These are phyloP conservation scores for Petrocephalus microphthalmus DNA, from an alignment of 2,113 vertebrate species.

Conservation along the genomic window DNA sequence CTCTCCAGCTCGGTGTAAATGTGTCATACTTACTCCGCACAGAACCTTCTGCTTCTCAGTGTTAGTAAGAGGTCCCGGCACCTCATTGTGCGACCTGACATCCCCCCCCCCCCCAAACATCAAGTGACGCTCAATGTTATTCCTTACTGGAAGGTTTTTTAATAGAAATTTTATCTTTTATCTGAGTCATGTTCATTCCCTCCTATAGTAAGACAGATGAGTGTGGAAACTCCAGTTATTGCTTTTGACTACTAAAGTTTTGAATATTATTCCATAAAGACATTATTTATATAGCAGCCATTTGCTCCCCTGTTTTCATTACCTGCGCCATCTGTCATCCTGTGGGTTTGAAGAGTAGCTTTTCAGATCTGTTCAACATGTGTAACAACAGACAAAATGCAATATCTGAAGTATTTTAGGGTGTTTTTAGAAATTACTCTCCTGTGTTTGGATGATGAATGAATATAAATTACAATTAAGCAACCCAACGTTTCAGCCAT, in stretches of 20 bases:
- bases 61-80: not conserved
- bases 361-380: constrained; percentile 5
- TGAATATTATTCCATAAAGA: not conserved
- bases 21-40: not conserved
- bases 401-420: constrained; percentile 13
- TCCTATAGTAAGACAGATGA: not conserved
- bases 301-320: constrained; percentile 6
- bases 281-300: constrained; percentile 11
- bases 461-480: constrained; percentile 9
- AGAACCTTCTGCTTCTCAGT: not conserved
- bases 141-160: not conserved
- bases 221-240: not conserved
- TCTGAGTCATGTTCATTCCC: not conserved
- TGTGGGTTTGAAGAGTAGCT: not conserved
- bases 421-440: not conserved
- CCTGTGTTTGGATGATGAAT: not conserved
- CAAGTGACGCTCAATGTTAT: not conserved
- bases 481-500: not conserved
- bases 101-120: not conserved
- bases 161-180: constrained; percentile 2
- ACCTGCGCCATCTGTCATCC: not conserved
- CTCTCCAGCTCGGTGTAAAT: not conserved
- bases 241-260: constrained; percentile 7
- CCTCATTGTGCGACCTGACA: not conserved
- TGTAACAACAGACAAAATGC: not conserved